Percentiles rank a stretch among this genome's conserved stretches.
These are phyloP conservation scores for Pelmatolapia mariae DNA, from an alignment of 2,113 vertebrate species.

Conservation along the genomic window DNA sequence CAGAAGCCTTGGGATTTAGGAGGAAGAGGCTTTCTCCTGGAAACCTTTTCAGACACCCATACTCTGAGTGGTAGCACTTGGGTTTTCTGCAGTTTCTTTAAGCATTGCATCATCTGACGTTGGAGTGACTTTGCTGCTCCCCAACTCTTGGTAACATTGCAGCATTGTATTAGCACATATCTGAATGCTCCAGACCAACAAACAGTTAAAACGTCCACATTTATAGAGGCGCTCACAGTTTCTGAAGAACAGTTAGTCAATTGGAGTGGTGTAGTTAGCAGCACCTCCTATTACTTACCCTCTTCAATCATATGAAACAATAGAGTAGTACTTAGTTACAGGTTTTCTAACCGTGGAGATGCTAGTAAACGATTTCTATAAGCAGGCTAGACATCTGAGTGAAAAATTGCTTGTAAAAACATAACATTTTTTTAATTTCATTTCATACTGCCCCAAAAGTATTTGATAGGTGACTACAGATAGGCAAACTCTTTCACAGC, in stretches of 20 bases:
- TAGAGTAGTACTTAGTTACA: neutral
- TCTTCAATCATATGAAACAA: neutral
- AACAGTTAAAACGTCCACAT: neutral
- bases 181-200: neutral
- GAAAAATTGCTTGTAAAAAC: neutral
- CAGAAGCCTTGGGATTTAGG: neutral
- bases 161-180: neutral
- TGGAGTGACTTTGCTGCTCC: neutral
- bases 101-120: neutral
- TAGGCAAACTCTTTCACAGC: fast-evolving
- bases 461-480: neutral
- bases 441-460: neutral
- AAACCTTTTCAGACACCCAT: neutral
- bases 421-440: neutral
- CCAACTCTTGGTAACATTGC: neutral
- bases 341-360: neutral
- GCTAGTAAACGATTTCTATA: neutral
- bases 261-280: neutral
- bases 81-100: neutral
- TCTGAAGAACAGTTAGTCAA: neutral
- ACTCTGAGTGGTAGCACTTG: neutral
- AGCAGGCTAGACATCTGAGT: neutral
- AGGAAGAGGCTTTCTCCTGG: neutral
- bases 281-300: neutral
- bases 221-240: neutral